These are phyloP conservation scores for Cheilosia variabilis DNA, from an alignment of 2,888 invertebrate species.

Conservation along the genomic window DNA sequence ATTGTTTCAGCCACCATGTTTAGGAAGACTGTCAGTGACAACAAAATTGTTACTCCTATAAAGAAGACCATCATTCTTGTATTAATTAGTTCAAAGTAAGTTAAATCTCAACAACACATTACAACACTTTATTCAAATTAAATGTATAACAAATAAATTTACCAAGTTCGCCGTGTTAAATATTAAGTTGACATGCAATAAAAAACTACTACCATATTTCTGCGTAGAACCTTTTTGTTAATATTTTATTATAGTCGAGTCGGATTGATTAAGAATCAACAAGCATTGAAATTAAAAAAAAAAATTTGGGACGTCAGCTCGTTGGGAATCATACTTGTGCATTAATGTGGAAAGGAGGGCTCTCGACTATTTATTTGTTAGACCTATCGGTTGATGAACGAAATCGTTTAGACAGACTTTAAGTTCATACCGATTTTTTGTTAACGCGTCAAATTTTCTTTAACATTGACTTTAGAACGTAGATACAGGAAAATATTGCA, in stretches of 20 bases:
- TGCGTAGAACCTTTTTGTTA: conserved; percentile 81
- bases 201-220: conserved; percentile 84
- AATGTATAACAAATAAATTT: conserved; percentile 51
- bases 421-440: neutral
- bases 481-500: neutral
- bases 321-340: conserved; percentile 26
- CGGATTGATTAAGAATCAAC: conserved; percentile 24
- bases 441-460: neutral
- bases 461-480: neutral
- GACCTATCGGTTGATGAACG: neutral
- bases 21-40: conserved; percentile 98
- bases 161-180: conserved; percentile 66
- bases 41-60: conserved; percentile 97
- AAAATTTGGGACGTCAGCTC: conserved; percentile 8
- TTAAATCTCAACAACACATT: conserved; percentile 27
- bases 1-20: conserved; percentile 99
- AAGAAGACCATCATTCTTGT: conserved; percentile 38
- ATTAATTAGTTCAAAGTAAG: neutral
- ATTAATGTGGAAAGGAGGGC: conserved; percentile 19
- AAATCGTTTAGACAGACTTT: neutral
- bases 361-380: conserved; percentile 3
- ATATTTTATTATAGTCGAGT: conserved; percentile 26
- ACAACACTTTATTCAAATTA: neutral
- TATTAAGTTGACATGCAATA: conserved; percentile 79
- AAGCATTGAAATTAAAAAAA: conserved; percentile 37